A percentile compares a stretch with the other conserved stretches of the same genome.
These are phyloP conservation scores for Antennarius striatus DNA, from an alignment of 2,113 vertebrate genomes.

Conservation along the genomic window DNA sequence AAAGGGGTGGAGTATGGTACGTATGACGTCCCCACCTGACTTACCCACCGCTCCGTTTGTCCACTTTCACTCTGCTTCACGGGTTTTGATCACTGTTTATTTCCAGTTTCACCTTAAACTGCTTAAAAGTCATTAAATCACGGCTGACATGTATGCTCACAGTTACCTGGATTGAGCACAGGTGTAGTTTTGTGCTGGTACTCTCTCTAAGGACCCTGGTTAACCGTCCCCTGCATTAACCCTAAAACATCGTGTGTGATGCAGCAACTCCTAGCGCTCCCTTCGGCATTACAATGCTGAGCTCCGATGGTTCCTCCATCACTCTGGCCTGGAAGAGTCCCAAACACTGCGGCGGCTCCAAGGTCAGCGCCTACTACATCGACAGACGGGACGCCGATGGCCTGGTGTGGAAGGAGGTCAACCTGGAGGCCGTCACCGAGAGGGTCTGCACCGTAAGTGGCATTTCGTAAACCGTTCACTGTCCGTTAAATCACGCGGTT, in stretches of 20 bases:
- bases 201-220: too few species aligned
- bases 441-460: constrained; percentile 83
- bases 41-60: too few species aligned
- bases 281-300: constrained; percentile 89
- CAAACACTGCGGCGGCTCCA: constrained; percentile 87
- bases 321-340: constrained; percentile 94
- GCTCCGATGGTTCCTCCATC: constrained; percentile 90
- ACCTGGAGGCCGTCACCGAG: constrained; percentile 72
- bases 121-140: too few species aligned
- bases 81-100: not conserved
- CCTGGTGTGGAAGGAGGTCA: constrained; percentile 89
- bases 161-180: too few species aligned
- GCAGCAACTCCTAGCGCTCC: constrained; percentile 90
- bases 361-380: constrained; percentile 90
- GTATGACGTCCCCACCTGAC: constrained; percentile 38
- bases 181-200: too few species aligned
- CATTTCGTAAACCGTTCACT: too few species aligned
- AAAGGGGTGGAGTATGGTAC: constrained; percentile 71
- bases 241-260: not conserved
- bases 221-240: not conserved
- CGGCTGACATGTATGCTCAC: not conserved
- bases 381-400: constrained; percentile 85
- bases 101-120: not conserved
- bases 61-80: not conserved
- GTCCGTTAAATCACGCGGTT: not conserved